These are phyloP conservation scores for Itoplectis maculator DNA, from an alignment of 2,888 invertebrate genomes.

Conservation along the genomic window DNA sequence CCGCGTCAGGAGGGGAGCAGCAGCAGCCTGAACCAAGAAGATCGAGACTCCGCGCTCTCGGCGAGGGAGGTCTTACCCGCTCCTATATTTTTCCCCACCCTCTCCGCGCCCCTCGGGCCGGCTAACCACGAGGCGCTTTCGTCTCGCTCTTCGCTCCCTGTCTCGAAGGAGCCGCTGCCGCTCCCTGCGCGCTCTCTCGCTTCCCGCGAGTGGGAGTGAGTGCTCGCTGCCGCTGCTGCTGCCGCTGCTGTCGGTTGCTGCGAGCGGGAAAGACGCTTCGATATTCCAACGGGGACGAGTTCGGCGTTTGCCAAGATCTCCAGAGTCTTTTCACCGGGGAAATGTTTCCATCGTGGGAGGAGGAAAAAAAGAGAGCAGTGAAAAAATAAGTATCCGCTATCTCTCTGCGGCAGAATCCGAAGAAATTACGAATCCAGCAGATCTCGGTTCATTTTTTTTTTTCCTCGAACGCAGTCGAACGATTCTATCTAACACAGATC, in stretches of 20 bases:
- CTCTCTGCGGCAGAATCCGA: constrained; percentile 51
- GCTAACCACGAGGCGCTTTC: constrained; percentile 53
- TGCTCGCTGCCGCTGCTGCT: too few relatives aligned
- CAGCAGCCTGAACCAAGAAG: constrained; percentile 55
- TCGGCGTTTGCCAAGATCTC: constrained; percentile 78
- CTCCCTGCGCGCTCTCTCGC: constrained; percentile 36
- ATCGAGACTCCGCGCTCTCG: constrained; percentile 55
- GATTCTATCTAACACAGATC: background rate
- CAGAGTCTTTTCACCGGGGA: constrained; percentile 66
- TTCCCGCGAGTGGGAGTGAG: constrained; percentile 60
- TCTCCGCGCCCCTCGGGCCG: constrained; percentile 51
- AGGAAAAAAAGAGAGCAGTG: constrained; percentile 20
- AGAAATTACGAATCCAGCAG: constrained; percentile 52
- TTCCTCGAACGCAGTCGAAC: constrained; percentile 9
- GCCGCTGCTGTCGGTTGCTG: constrained; percentile 61
- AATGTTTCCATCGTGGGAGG: constrained; percentile 62
- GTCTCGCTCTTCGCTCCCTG: constrained; percentile 55
- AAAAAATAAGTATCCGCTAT: constrained; percentile 46
- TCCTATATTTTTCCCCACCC: constrained; percentile 56
- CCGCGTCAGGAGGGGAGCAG: constrained; percentile 54
- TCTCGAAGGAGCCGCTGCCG: constrained; percentile 41
- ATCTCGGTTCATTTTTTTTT: constrained; percentile 32
- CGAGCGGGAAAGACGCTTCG: constrained; percentile 65
- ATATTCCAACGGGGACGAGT: constrained; percentile 75
- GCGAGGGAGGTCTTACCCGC: constrained; percentile 65